These are phyloP conservation scores for Pseudochirops cupreus DNA, from an alignment of 2,797 vertebrate genomes.

Conservation along the genomic window DNA sequence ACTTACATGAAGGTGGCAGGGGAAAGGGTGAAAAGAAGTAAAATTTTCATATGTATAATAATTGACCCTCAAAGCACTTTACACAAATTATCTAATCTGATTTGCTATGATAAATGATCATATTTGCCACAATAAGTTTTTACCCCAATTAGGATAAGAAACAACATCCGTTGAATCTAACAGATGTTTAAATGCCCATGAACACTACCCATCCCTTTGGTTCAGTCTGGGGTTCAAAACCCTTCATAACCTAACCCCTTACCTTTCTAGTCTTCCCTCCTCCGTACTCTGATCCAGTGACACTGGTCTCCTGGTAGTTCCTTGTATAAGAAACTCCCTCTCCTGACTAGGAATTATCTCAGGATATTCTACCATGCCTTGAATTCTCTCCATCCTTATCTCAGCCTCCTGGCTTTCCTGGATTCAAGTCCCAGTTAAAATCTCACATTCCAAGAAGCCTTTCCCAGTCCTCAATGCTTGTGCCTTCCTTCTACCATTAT, in stretches of 20 bases:
- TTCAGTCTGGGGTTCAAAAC: not conserved
- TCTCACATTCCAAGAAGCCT: not conserved
- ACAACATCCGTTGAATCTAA: not conserved
- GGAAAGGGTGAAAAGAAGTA: conserved; percentile 65
- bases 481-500: not conserved
- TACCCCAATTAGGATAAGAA: not conserved
- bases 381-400: not conserved
- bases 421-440: not conserved
- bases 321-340: not conserved
- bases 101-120: not conserved
- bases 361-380: not conserved
- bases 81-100: not conserved
- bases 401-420: not conserved
- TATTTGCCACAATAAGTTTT: too few species aligned
- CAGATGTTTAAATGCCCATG: not conserved
- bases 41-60: not conserved
- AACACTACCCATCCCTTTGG: not conserved
- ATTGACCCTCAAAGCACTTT: not conserved
- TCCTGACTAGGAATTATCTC: not conserved
- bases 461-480: not conserved
- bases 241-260: not conserved
- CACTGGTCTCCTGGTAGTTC: not conserved
- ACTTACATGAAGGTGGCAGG: not conserved
- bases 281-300: not conserved
- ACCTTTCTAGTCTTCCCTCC: not conserved